phyloP scores from a whole-genome alignment of 1,140 invertebrate species.

The Dendrolimus punctatus region DNA sequence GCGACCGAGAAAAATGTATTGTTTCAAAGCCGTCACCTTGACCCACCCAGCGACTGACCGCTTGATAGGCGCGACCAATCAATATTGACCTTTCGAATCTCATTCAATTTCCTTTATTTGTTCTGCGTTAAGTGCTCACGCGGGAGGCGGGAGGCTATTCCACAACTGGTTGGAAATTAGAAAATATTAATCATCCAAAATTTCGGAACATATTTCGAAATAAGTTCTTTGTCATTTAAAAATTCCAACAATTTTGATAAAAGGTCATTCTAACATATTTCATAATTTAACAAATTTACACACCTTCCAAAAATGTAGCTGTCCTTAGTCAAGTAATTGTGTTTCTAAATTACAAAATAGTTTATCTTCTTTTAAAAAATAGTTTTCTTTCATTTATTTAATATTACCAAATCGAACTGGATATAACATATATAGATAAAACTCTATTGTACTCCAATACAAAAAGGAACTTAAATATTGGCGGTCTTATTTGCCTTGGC shows the following conservation, averaged over 20 bases:
- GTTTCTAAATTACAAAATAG: too few species aligned
- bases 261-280: constrained; percentile 3
- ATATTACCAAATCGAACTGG: too few species aligned
- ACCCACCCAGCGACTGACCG: constrained; percentile 28
- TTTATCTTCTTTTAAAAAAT: too few species aligned
- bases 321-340: too few species aligned
- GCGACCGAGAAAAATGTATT: constrained; percentile 16
- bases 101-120: constrained; percentile 43
- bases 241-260: constrained; percentile 2
- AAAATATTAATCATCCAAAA: constrained; percentile 3
- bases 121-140: constrained; percentile 2
- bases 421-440: too few species aligned
- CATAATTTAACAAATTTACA: constrained; percentile 3
- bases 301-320: background rate
- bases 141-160: background rate
- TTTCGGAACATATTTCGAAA: constrained; percentile 2
- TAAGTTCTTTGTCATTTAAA: background rate
- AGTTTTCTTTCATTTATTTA: too few species aligned
- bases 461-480: too few species aligned
- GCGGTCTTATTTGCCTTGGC: too few species aligned
- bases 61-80: constrained; percentile 20
- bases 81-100: constrained; percentile 35
- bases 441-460: too few species aligned
- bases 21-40: constrained; percentile 34
- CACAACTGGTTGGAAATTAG: background rate